Evolutionary conservation across 2,797 vertebrate species (phyloP).

Genomic region (Micromesistius poutassou): DNA sequence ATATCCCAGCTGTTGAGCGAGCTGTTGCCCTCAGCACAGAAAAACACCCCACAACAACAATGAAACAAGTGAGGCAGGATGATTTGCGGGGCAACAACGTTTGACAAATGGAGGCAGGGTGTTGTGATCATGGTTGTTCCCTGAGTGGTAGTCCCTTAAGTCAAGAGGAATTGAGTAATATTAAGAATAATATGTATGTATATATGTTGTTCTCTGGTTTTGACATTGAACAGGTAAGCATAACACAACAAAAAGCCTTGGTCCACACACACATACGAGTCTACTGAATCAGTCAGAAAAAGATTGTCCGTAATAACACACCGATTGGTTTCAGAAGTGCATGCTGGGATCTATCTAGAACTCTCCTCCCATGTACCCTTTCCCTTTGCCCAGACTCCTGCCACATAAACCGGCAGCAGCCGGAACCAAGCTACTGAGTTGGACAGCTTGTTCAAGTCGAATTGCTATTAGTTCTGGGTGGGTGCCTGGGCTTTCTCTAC

Average conservation of each 20-base stretch:
- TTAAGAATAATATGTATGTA: neutral
- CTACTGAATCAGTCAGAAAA: neutral
- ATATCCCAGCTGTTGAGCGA: conserved; percentile 75
- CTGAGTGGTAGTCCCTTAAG: neutral
- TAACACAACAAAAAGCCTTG: neutral
- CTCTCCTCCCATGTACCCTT: conserved; percentile 49
- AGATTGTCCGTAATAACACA: neutral
- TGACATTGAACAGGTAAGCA: neutral
- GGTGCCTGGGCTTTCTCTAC: conserved; percentile 67
- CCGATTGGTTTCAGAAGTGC: conserved; percentile 22
- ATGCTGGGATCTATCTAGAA: conserved; percentile 25
- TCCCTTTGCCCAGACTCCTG: conserved; percentile 29
- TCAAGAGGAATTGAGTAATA: neutral
- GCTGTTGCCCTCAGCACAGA: conserved; percentile 68
- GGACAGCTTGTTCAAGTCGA: conserved; percentile 76
- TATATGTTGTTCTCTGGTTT: neutral
- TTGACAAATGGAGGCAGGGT: conserved; percentile 49
- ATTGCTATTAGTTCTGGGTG: conserved; percentile 80
- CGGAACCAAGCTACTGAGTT: conserved; percentile 45
- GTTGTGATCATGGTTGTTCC: conserved; percentile 15
- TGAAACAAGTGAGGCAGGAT: conserved; percentile 53
- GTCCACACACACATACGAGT: neutral
- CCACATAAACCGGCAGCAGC: conserved; percentile 39
- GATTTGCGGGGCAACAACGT: conserved; percentile 58
- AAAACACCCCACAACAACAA: neutral